Base-by-base conservation (phyloP, 2,888 invertebrate genomes). In the Ceratothoa steindachneri region DNA sequence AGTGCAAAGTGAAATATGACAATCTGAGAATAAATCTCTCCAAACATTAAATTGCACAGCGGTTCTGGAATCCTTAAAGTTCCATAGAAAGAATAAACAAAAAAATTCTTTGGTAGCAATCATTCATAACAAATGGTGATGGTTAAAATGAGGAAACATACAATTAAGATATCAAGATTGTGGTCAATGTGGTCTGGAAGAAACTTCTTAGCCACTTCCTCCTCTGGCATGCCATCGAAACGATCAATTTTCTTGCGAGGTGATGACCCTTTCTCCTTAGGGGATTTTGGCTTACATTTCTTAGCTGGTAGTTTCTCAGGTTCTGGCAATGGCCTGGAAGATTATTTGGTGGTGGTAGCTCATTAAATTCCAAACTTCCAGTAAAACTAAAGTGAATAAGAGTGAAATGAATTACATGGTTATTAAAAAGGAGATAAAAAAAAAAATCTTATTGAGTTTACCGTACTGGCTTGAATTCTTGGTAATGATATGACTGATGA, bases 151-250 rank as follows among this genome's bases (percentile, higher is more conserved):
- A n/a, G n/a, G 41, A 51, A 41, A 92, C 95, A 93, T 90, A 97
- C 97, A 88, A 97, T 96, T 86, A 97, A 92, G 87, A 97, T 96
- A 88, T 98, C 97, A 85, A 97, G 90, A 87, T 95, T 93, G 85
- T 90, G 90, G 30, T 92, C 89, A 81, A 97, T 89, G 86, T 97
- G 95, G 87, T 98, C 97, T 77, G 97, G 97, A 84, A 98, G 89
- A 81, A 93, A 93, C 83, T 95, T 89, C 83, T 94, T 92, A 77
- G 93, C 90, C 66, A 97, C 95, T 87, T 97, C 97, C 85, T 96
- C 96, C 86, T 97, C 97, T 78, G 94, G 91, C 93, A 97, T 93
- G 77, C 95, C 95, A 87, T 95, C 94, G 86, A 95, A 95, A 80
- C 95, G 90, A 87, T 95, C 95, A 86, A 94, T 93, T 85, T 94